Conservation (phyloP, 2,888 invertebrate genomes). For the Drosophila testacea region DNA sequence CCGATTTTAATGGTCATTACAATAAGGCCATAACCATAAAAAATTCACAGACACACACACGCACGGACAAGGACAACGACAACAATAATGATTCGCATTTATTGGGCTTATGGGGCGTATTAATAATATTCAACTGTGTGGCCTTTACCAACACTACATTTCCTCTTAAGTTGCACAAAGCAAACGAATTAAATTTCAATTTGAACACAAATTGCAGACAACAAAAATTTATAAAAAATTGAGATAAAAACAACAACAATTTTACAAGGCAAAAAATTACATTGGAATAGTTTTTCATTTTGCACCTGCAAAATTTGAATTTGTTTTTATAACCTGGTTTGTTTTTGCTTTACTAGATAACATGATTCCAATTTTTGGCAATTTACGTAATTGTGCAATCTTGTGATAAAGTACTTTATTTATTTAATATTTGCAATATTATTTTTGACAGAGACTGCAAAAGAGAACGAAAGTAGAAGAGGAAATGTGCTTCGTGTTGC, state of each 20-base stretch:
- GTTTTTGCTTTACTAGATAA: constrained; percentile 18
- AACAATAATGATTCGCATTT: constrained; percentile 62
- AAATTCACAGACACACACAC: constrained; percentile 51
- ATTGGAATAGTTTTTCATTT: constrained; percentile 21
- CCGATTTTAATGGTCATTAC: constrained; percentile 79
- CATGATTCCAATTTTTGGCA: constrained; percentile 14
- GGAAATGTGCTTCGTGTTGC: background rate
- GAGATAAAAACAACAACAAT: constrained; percentile 2
- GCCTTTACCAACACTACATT: constrained; percentile 31
- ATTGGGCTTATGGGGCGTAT: constrained; percentile 78
- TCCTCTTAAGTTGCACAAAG: constrained; percentile 47
- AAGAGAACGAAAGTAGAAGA: too few relatives aligned
- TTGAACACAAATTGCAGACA: constrained; percentile 26
- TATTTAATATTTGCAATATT: constrained; percentile 14
- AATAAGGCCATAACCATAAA: constrained; percentile 73
- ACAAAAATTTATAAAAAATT: background rate
- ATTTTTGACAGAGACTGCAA: background rate
- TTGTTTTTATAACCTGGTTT: constrained; percentile 6
- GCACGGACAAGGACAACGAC: constrained; percentile 27
- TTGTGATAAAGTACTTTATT: constrained; percentile 16
- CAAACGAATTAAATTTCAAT: constrained; percentile 75
- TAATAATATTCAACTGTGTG: constrained; percentile 67
- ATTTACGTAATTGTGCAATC: constrained; percentile 19
- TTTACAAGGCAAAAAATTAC: background rate
- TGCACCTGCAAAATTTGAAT: background rate